A percentile compares a stretch with the other conserved stretches of the same genome.
These are phyloP conservation scores for Enteromius trimaculatus DNA, from an alignment of 2,797 vertebrate genomes.

Conservation along the genomic window DNA sequence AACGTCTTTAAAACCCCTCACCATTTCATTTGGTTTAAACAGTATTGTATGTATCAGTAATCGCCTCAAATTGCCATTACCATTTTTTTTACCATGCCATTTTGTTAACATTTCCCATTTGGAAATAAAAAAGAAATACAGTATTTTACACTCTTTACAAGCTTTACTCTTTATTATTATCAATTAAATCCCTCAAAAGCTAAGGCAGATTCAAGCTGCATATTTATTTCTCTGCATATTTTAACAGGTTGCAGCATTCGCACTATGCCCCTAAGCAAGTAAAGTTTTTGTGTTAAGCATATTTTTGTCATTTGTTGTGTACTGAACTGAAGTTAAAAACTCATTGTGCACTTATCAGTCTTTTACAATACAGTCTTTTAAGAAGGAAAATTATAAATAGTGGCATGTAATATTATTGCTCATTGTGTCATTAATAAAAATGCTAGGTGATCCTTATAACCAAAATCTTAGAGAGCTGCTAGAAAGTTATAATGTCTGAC, in stretches of 20 bases:
- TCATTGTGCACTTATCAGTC: background rate
- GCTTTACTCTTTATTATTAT: background rate
- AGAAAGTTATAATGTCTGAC: background rate
- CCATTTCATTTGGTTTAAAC: slow-evolving; percentile 47
- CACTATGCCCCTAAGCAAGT: background rate
- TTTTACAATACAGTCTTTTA: background rate
- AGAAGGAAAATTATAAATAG: too few species aligned
- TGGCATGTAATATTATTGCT: background rate
- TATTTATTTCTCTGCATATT: background rate
- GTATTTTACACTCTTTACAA: slow-evolving; percentile 87
- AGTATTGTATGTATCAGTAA: slow-evolving; percentile 63
- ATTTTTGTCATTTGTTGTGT: background rate
- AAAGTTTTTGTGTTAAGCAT: background rate
- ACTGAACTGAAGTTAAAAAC: background rate
- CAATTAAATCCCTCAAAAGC: background rate
- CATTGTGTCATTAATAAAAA: background rate
- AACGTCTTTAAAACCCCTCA: slow-evolving; percentile 24
- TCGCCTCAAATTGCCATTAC: slow-evolving; percentile 63
- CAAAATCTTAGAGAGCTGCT: background rate
- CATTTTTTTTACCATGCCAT: slow-evolving; percentile 75
- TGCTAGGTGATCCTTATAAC: too few species aligned
- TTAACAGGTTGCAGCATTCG: background rate
- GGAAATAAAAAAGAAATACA: slow-evolving; percentile 78
- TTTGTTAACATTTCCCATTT: slow-evolving; percentile 87
- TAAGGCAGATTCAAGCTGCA: background rate